These are phyloP conservation scores for Archocentrus centrarchus DNA, from an alignment of 2,113 vertebrate species.

Conservation along the genomic window DNA sequence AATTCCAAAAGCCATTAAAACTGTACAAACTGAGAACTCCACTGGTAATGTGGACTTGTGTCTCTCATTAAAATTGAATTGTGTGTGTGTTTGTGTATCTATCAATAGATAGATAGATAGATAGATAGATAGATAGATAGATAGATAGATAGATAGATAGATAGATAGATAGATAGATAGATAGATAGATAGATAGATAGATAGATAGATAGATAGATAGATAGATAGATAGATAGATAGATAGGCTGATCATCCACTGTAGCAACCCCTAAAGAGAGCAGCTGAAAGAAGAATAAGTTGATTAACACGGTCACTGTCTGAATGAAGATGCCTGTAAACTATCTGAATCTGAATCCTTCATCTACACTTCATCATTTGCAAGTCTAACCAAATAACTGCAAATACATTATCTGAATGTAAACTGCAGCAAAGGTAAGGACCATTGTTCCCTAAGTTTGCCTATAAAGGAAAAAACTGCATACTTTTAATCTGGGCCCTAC, in stretches of 20 bases:
- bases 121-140: too few species aligned
- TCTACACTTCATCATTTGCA: background rate
- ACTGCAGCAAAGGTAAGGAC: background rate
- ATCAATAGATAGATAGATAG: too few species aligned
- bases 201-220: too few species aligned
- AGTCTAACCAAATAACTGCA: background rate
- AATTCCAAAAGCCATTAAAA: background rate
- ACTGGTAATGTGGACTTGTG: too few species aligned
- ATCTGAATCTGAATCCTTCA: background rate
- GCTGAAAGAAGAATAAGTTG: background rate
- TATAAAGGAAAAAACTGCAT: background rate
- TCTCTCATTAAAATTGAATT: too few species aligned
- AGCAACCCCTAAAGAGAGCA: background rate
- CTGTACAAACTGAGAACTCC: background rate
- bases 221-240: too few species aligned
- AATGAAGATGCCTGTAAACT: background rate
- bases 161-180: too few species aligned
- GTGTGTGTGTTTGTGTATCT: too few species aligned
- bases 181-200: too few species aligned
- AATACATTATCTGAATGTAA: background rate
- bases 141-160: too few species aligned
- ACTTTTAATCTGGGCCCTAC: background rate
- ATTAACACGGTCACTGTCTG: fast-evolving
- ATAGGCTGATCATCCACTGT: background rate
- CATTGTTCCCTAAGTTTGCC: background rate